Percentiles rank a stretch among this genome's conserved stretches.
phyloP scores from a whole-genome alignment of 2,888 invertebrate genomes.

The Drosophila anomelani region DNA sequence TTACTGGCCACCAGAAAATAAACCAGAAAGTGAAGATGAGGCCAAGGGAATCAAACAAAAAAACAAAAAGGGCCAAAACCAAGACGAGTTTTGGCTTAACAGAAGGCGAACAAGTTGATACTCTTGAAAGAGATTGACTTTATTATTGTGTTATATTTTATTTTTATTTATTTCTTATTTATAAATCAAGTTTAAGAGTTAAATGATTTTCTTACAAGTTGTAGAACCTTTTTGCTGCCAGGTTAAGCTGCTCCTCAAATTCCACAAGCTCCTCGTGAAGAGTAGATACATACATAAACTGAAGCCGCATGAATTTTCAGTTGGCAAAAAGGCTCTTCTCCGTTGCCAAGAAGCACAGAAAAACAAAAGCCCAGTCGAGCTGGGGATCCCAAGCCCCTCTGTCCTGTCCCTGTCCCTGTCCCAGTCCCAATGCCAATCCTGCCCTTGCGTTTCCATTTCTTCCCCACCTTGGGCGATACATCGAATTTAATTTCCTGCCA shows the following conservation, averaged over 20 bases:
- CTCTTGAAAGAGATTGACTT: conserved; percentile 2
- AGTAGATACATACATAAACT: conserved; percentile 45
- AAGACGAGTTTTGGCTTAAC: neutral
- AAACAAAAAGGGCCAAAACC: conserved; percentile 34
- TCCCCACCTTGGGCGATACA: conserved; percentile 63
- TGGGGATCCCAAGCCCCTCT: conserved; percentile 34
- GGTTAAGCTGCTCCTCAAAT: neutral
- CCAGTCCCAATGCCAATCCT: neutral
- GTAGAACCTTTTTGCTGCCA: too few relatives aligned
- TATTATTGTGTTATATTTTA: neutral
- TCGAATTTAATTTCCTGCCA: conserved; percentile 83
- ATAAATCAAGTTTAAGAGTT: too few relatives aligned
- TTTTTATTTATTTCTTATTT: neutral
- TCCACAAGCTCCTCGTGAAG: neutral
- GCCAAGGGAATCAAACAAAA: conserved; percentile 42
- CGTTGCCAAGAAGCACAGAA: conserved; percentile 35
- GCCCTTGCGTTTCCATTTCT: conserved; percentile 7
- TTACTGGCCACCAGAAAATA: conserved; percentile 67
- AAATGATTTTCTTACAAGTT: too few relatives aligned
- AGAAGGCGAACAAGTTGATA: neutral
- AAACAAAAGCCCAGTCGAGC: conserved; percentile 64
- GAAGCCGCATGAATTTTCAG: conserved; percentile 75
- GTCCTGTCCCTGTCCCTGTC: neutral
- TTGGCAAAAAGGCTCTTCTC: conserved; percentile 47
- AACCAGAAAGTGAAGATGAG: conserved; percentile 58